Conservation (phyloP, 2,797 vertebrate species). For the Brachyrhaphis roseni region DNA sequence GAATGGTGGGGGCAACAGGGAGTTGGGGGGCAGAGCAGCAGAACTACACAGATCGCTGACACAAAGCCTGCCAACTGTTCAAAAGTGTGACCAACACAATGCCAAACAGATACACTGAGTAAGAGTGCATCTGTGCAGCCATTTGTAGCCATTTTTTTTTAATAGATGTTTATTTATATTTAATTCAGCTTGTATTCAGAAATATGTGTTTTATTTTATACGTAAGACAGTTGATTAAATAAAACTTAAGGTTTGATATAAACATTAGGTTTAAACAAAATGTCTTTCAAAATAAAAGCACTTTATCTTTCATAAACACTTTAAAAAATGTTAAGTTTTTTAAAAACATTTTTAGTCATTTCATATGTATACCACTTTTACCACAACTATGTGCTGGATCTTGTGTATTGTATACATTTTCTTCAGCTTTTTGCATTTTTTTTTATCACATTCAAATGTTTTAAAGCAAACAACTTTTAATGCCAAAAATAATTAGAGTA, state of each 20-base stretch:
- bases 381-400: background rate
- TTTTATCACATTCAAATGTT: background rate
- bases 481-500: no score
- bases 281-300: background rate
- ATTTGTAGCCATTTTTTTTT: constrained; percentile 18
- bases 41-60: constrained; percentile 73
- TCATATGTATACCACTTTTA: background rate
- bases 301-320: background rate
- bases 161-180: constrained; percentile 2
- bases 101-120: constrained; percentile 62
- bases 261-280: background rate
- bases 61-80: constrained; percentile 83
- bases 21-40: constrained; percentile 38
- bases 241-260: background rate
- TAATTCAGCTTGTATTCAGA: constrained; percentile 2
- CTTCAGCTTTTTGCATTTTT: background rate
- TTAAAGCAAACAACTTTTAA: no score
- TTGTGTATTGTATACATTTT: background rate
- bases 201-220: background rate
- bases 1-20: constrained; percentile 28
- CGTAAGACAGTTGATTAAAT: background rate
- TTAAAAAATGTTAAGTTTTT: background rate
- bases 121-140: constrained; percentile 51
- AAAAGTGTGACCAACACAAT: constrained; percentile 81
- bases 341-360: background rate